Conservation (phyloP, 2,888 invertebrate species). For the Scaptomyza polygonia region DNA sequence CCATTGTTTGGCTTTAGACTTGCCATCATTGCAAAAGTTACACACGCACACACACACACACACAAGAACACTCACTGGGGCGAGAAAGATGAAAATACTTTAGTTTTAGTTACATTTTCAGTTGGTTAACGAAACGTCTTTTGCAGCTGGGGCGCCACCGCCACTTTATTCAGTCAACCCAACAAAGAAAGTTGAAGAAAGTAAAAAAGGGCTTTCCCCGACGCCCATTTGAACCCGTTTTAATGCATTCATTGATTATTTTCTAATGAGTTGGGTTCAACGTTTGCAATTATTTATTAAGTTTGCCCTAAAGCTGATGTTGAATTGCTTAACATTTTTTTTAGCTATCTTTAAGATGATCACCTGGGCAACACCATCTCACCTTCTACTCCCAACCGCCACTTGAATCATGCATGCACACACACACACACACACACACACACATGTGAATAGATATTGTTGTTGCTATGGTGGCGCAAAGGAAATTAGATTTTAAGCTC, state of each 20-base stretch:
- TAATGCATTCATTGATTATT: conserved; percentile 14
- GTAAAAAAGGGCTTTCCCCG: too few species aligned
- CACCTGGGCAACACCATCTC: conserved; percentile 7
- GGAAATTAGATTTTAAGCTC: conserved; percentile 70
- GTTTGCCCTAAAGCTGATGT: too few species aligned
- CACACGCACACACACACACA: conserved; percentile 3
- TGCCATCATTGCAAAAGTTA: conserved; percentile 22
- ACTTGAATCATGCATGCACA: conserved; percentile 66
- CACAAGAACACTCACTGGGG: too few species aligned
- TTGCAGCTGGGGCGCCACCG: neutral
- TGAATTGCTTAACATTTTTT: too few species aligned
- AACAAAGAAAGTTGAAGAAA: neutral
- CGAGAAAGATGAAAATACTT: neutral
- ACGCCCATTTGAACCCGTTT: conserved; percentile 55
- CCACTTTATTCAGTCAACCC: neutral
- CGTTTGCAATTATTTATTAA: neutral
- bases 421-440: conserved; percentile 24
- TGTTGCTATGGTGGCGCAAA: conserved; percentile 47
- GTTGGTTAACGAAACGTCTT: conserved; percentile 1
- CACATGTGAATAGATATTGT: conserved; percentile 12
- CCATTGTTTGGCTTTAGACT: conserved; percentile 51
- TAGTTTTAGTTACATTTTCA: neutral
- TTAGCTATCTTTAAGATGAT: neutral
- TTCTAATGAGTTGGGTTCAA: conserved; percentile 14
- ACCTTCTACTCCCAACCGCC: neutral